Base-by-base conservation (phyloP, 2,113 vertebrate species). In the Garra rufa region DNA sequence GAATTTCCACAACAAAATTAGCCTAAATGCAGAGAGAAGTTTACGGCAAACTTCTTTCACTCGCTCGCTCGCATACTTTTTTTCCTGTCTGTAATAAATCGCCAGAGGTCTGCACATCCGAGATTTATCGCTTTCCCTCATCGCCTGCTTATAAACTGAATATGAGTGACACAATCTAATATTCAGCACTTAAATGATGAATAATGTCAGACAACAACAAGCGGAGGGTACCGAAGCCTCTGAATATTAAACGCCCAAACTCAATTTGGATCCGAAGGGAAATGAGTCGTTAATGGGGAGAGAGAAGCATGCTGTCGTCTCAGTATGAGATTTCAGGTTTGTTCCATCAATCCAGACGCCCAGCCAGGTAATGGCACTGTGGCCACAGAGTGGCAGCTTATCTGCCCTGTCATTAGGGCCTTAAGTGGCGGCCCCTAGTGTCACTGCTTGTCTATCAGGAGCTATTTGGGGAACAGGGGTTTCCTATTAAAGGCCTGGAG, bases 211-310 rank as follows among this genome's bases (percentile, higher is more conserved):
- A 87, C 87, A 76, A 86, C 87, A 79, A 67, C 8, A 81, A 87
- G 89, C 92, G 85, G 83, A 89, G 88, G 88, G 52, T 92, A 90
- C 90, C 85, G 85, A 89, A 89, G 85, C 73, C 84, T 73, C 38
- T 86, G 89, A 90, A 93, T 93, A 93, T 93, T 91, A 91, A 91
- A 88, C 88, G 87, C 77, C 84, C 80, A 93, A 93, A 93, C 92
- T 92, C 92, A 91, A 94, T 94, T 92, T 92, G 21, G 92, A 89
- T 88, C 86, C 87, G 84, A 88, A 85, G 28, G 71, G 90, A 92
- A 92, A 92, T 91, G 87, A 84, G 71, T 30, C 89, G 84, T 90
- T 92, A 92, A 93, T 90, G 86, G 89, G 83, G 57, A 65, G 86
- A 86, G 90, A 84, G 19, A 76, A 85, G 83, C 79, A 48, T 24